Evolutionary conservation across 2,888 invertebrate species (phyloP), one percentile per base, ranked within the genome.

Genomic region (Leptinotarsa haldemani): DNA sequence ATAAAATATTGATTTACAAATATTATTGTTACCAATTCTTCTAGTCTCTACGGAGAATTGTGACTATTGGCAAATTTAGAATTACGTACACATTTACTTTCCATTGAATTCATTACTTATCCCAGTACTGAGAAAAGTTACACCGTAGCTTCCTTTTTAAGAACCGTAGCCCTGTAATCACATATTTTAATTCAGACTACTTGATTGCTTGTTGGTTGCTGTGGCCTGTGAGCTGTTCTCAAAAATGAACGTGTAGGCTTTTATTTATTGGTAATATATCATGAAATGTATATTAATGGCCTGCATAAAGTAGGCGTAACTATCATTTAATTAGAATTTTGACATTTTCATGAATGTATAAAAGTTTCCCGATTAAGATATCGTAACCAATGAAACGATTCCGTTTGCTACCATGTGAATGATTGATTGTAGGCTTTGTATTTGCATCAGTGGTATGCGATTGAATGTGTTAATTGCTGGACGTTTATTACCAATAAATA

Each of bases 291-390:
- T 77, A 71, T 77, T 75, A 77, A 77, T 71, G 65, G 73, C 69
- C 63, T 64, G 71, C 68, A 77, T 71, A 77, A 73, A 71, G 75
- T 61, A 77, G 71, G 75, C 73, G 73, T 75, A 69, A 77, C 73
- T 71, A 73, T 75, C 72, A 69, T 77, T 77, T 77, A 75, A 77
- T 77, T 75, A 73, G 73, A 73, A 73, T 67, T 74, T 74, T 71
- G 75, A 77, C 77, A 71, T 77, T 77, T 75, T 77, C 74, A 77
- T 71, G 68, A 70, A 72, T 70, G 68, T 61, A 69, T 76, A 73
- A 74, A 74, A 74, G 61, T 74, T 69, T 69, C 65, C 69, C 63
- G 74, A 74, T 74, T 74, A 72, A 74, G 74, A 71, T 74, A 74
- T 74, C 71, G 47, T 71, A 58, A 68, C 50, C 71, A 46, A 66